Percentiles rank a stretch among this genome's conserved stretches.
Conservation (phyloP, 1,140 invertebrate genomes). For the Phthorimaea operculella region DNA sequence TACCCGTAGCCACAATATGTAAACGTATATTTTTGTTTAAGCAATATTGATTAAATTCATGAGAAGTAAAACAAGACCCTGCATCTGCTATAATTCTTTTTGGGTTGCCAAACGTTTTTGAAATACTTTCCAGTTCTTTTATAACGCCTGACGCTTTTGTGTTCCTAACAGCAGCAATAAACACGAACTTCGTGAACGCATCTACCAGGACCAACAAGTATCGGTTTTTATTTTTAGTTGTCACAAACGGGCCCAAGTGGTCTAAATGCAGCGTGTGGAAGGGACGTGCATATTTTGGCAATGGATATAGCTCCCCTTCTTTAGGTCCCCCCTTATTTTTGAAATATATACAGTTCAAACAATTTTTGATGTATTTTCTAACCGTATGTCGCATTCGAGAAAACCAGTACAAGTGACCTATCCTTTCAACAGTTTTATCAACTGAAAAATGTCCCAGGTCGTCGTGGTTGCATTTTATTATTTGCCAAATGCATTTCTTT, state of each 20-base stretch:
- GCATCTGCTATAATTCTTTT: too few species aligned
- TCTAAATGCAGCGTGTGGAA: slow-evolving; percentile 10
- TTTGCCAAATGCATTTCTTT: too few species aligned
- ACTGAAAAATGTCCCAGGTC: too few species aligned
- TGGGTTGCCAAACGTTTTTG: neutral
- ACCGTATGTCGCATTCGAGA: too few species aligned
- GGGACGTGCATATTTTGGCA: slow-evolving; percentile 2
- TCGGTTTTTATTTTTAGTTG: neutral
- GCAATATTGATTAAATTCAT: slow-evolving; percentile 3
- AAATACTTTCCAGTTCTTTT: neutral
- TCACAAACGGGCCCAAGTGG: slow-evolving; percentile 8
- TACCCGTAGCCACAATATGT: neutral
- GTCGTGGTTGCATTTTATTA: too few species aligned
- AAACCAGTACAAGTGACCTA: too few species aligned
- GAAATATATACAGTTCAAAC: slow-evolving; percentile 12
- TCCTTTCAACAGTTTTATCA: too few species aligned
- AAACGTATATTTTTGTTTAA: neutral
- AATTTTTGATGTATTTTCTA: neutral
- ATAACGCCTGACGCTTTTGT: neutral
- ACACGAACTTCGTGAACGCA: slow-evolving; percentile 8
- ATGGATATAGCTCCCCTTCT: slow-evolving; percentile 12
- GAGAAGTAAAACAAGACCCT: neutral
- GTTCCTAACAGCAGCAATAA: slow-evolving; percentile 5
- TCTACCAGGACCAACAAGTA: slow-evolving; percentile 6
- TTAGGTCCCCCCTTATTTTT: slow-evolving; percentile 7